Evolutionary conservation across 2,888 invertebrate species (phyloP).

Genomic region (Cyclophora punctaria): DNA sequence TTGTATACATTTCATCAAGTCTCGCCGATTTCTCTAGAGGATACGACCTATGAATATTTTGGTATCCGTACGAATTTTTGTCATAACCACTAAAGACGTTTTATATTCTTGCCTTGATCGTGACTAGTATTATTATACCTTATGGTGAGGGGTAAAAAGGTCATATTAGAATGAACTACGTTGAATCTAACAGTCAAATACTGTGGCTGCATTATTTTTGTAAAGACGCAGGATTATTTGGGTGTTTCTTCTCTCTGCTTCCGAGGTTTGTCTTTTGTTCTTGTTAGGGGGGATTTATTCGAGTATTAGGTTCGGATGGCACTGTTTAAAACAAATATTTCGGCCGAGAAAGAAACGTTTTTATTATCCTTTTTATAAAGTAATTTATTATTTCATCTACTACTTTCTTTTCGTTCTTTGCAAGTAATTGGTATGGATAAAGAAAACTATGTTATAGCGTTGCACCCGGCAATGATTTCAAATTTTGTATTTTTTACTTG

Average conservation of each 20-base stretch:
- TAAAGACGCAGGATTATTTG: constrained; percentile 41
- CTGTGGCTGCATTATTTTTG: constrained; percentile 44
- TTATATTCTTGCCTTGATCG: constrained; percentile 20
- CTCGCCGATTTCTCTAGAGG: constrained; percentile 42
- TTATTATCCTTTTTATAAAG: too few species aligned
- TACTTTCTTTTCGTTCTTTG: too few species aligned
- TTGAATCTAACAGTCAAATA: constrained; percentile 6
- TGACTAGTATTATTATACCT: constrained; percentile 6
- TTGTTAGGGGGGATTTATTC: constrained; percentile 44
- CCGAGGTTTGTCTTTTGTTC: constrained; percentile 44
- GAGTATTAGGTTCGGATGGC: constrained; percentile 34
- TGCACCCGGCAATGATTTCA: too few species aligned
- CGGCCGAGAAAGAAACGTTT: too few species aligned
- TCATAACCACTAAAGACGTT: constrained; percentile 36
- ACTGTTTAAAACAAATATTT: constrained; percentile 28
- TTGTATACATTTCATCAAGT: constrained; percentile 49
- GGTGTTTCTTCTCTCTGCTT: constrained; percentile 27
- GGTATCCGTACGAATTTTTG: constrained; percentile 43
- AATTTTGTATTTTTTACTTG: too few species aligned
- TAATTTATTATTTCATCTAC: too few species aligned
- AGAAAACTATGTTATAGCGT: too few species aligned
- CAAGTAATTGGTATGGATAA: too few species aligned
- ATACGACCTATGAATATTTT: constrained; percentile 58
- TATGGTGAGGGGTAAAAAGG: constrained; percentile 12
- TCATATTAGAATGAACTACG: constrained; percentile 8